Percentiles rank a stretch among this genome's conserved stretches.
These are phyloP conservation scores for Protodeltote pygarga DNA, from an alignment of 2,888 invertebrate genomes.

Conservation along the genomic window DNA sequence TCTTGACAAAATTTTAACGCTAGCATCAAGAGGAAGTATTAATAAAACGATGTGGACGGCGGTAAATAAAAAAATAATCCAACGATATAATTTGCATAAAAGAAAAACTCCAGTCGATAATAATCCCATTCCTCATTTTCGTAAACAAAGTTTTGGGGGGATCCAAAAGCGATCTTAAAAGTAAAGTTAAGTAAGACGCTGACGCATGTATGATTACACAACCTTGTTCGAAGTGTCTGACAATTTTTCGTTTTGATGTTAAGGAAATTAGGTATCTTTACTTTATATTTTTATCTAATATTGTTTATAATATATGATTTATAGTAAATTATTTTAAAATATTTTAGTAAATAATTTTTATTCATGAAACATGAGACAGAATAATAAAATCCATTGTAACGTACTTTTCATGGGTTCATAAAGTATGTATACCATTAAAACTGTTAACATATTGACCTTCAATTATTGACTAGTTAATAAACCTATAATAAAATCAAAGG, in stretches of 20 bases:
- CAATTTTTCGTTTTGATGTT: constrained; percentile 42
- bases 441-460: too few species aligned
- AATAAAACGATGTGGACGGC: constrained; percentile 2
- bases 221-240: constrained; percentile 34
- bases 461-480: too few species aligned
- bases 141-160: constrained; percentile 35
- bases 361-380: too few species aligned
- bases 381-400: too few species aligned
- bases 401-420: too few species aligned
- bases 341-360: too few species aligned
- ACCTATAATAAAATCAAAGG: too few species aligned
- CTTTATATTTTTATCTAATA: not conserved
- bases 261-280: constrained; percentile 38
- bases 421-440: too few species aligned
- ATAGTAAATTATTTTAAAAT: too few species aligned
- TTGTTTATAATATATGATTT: too few species aligned
- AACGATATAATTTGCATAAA: constrained; percentile 21
- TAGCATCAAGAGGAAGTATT: too few species aligned
- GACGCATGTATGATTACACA: constrained; percentile 41
- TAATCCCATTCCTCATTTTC: constrained; percentile 43
- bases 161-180: constrained; percentile 42
- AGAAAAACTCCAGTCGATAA: constrained; percentile 26
- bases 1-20: too few species aligned
- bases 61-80: constrained; percentile 11
- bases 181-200: constrained; percentile 38